Base-by-base conservation (phyloP, 1,140 invertebrate species). In the Drosophila miranda region DNA sequence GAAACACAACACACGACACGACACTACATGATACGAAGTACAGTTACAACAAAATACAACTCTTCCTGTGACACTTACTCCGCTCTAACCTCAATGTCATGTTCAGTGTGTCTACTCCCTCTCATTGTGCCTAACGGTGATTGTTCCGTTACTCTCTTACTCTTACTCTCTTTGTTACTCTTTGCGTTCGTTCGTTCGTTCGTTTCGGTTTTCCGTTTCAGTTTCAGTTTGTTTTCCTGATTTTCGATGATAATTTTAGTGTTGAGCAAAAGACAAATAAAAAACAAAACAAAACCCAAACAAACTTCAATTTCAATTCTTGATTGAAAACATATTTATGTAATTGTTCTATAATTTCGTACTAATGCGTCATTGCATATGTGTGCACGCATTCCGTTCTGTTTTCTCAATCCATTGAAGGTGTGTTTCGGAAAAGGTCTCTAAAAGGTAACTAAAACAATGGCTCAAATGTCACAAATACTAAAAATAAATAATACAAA, bases 371-470 rank as follows among this genome's bases (percentile, higher is more conserved):
- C 82, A 87, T 78, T 92, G 92, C 92, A 89, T 91, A 86, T 91
- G 86, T 91, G 70, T 74, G 70, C 90, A 90, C 90, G 89, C 89
- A 91, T 91, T 81, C 78, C 87, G 83, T 90, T 87, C 82, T 86
- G 82, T 87, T 86, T 87, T 87, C 82, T 87, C 82, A 87, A 87
- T 82, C 82, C 89, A 90, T 89, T 90, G 90, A 91, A 96, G 95
- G 95, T 94, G 95, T 96, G 94, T 96, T 96, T 96, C 95, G 95
- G 95, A 96, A 96, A 96, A 95, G 95, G 95, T 96, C 95, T 94
- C 95, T 96, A 94, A 96, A 96, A 96, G 95, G 95, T 95, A 95
- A 95, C 90, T 91, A 91, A 78, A 75, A 76, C 60, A 61, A 59
- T 49, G 64, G 64, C 56, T 63, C 71, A 62, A 83, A 88, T 42